Conservation (phyloP, 2,888 invertebrate genomes). For the Plebejus anna region DNA sequence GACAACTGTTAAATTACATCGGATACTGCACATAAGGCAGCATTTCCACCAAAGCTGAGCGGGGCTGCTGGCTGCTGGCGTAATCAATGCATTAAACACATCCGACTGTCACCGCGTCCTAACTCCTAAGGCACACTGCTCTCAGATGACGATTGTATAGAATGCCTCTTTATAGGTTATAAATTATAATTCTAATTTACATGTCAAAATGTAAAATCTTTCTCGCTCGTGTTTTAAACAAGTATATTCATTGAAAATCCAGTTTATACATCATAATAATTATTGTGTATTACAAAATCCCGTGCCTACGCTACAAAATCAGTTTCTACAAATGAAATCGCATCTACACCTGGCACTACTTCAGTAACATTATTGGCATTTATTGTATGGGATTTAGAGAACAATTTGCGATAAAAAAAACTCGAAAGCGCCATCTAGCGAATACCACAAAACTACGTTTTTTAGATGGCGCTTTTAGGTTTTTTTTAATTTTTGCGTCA, state of each 20-base stretch:
- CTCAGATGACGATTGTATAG: too few species aligned
- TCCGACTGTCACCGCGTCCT: too few species aligned
- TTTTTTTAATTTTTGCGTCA: background rate
- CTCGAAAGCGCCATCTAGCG: background rate
- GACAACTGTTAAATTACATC: too few species aligned
- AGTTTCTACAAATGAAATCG: conserved; percentile 4
- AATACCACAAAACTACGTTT: background rate
- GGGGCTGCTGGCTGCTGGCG: too few species aligned
- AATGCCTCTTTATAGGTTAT: too few species aligned
- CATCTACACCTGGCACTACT: background rate
- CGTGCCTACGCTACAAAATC: conserved; percentile 1
- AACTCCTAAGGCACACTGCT: too few species aligned
- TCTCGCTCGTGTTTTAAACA: too few species aligned
- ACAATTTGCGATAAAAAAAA: background rate
- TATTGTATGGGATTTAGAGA: background rate
- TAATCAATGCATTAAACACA: too few species aligned
- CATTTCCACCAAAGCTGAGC: too few species aligned
- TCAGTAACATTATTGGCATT: background rate
- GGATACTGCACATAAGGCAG: too few species aligned
- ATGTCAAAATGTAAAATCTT: too few species aligned
- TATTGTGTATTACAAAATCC: background rate
- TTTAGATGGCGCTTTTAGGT: background rate
- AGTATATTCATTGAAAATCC: background rate
- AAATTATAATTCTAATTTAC: too few species aligned
- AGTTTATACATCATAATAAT: background rate